These are phyloP conservation scores for Cygnus buccinator DNA, from an alignment of 2,113 vertebrate genomes.

Conservation along the genomic window DNA sequence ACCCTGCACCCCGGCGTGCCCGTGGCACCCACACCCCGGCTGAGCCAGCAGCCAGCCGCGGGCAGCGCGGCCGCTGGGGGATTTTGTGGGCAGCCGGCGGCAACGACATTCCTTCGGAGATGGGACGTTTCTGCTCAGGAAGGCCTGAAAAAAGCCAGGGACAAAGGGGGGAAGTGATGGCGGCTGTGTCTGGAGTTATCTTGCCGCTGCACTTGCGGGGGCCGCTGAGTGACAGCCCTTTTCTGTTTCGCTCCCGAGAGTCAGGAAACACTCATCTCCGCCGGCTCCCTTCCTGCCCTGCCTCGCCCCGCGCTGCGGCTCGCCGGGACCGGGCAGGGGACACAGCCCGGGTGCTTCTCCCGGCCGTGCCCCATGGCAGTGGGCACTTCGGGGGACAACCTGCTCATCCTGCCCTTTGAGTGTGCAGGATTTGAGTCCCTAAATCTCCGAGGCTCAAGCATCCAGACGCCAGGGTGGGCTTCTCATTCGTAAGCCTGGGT, in stretches of 20 bases:
- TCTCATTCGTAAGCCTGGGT: background rate
- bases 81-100: background rate
- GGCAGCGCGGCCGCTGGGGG: background rate
- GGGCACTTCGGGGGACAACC: background rate
- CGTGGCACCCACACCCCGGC: background rate
- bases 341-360: rapidly evolving
- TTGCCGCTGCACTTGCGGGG: conserved; percentile 35
- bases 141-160: conserved; percentile 70
- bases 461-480: rapidly evolving
- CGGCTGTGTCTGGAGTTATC: conserved; percentile 67
- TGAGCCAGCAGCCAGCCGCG: background rate
- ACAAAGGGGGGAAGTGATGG: conserved; percentile 77
- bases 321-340: rapidly evolving
- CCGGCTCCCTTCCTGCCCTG: conserved; percentile 64
- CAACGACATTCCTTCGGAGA: conserved; percentile 59
- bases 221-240: conserved; percentile 56
- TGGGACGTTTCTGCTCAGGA: conserved; percentile 68
- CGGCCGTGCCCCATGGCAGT: rapidly evolving
- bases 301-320: background rate
- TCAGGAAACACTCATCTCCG: conserved; percentile 72
- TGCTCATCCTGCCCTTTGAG: no score
- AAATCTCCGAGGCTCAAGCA: background rate
- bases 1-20: rapidly evolving
- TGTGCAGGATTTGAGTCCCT: background rate
- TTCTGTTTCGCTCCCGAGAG: background rate